Conservation (phyloP, 2,113 vertebrate species). For the Tragelaphus strepsiceros region DNA sequence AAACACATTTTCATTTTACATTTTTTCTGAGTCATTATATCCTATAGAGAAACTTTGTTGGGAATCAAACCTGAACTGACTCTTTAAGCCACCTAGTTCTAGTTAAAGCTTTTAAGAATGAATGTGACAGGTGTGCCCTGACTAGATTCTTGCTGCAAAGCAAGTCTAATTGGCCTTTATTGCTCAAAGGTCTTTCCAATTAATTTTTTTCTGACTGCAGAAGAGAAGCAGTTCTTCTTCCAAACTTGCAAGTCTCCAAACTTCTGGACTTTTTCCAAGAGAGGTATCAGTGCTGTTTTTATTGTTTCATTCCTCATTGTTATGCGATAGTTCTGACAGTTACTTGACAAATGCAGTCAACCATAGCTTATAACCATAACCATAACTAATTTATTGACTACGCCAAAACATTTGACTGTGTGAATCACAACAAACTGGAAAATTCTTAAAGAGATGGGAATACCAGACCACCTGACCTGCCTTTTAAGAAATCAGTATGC, state of each 20-base stretch:
- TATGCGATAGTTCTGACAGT: background rate
- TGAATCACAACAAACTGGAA: background rate
- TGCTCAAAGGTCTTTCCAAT: background rate
- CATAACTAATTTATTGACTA: background rate
- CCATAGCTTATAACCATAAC: background rate
- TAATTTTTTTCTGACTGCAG: background rate
- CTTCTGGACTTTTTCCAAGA: background rate
- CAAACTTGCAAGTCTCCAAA: background rate
- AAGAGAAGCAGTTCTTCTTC: background rate
- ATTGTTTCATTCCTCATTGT: background rate
- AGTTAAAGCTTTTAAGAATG: background rate
- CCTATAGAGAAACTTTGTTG: background rate
- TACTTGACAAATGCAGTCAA: background rate
- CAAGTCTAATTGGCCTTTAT: background rate
- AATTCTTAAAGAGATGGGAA: background rate
- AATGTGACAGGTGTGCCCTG: background rate
- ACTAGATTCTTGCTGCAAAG: background rate
- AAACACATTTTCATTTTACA: background rate
- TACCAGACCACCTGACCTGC: background rate
- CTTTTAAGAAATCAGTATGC: background rate
- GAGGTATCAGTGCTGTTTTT: background rate
- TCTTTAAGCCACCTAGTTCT: background rate
- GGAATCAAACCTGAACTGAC: background rate
- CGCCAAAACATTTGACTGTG: background rate
- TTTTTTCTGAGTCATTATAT: background rate